Base-by-base conservation (phyloP, 2,797 vertebrate genomes). In the Megalops cyprinoides region DNA sequence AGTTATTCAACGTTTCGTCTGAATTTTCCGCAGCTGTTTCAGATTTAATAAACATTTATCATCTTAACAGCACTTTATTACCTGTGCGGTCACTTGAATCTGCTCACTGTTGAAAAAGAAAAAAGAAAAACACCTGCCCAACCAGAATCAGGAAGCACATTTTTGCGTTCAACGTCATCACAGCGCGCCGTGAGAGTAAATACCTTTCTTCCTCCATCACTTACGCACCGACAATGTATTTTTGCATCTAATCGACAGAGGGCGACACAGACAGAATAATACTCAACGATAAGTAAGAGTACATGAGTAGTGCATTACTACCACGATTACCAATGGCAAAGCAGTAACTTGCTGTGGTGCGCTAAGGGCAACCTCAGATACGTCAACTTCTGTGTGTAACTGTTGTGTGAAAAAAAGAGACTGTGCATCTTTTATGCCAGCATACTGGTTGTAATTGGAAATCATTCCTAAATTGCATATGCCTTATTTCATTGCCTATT, bases 201-300 rank as follows among this genome's bases (percentile, higher is more conserved):
- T 42, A 23, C 74, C 46, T 53, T 0, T 53, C 42, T 12, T 46
- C 6, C 20, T n/a, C 37, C 67, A 44, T 34, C 39, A 71, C 4
- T 39, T 71, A 31, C 10, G 20, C 48, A 1, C 12, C 15, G 14
- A 37, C 8, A 76, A 37, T 20, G 31, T 9, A 37, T 58, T 77
- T 51, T 77, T 58, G 37, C n/a, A 12, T 48, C 49, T 51, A 18
- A 87, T 75, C 92, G 88, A 81, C 87, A 93, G 92, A 83, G 84
- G 91, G 89, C 81, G 86, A 65, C 88, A 91, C 55, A 93, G 88
- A 90, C 91, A 85, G 83, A 2, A 49, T 28, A 74, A 74, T 74
- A 20, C 44, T 74, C 23, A 49, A 3, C 3, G 6, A 49, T 74
- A 14, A 28, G 23, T 34, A 18, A 65, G 65, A 5, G 8, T 0